Evolutionary conservation across 2,888 invertebrate genomes (phyloP), one percentile per base, ranked within the genome.

Genomic region (Stenurella melanura): DNA sequence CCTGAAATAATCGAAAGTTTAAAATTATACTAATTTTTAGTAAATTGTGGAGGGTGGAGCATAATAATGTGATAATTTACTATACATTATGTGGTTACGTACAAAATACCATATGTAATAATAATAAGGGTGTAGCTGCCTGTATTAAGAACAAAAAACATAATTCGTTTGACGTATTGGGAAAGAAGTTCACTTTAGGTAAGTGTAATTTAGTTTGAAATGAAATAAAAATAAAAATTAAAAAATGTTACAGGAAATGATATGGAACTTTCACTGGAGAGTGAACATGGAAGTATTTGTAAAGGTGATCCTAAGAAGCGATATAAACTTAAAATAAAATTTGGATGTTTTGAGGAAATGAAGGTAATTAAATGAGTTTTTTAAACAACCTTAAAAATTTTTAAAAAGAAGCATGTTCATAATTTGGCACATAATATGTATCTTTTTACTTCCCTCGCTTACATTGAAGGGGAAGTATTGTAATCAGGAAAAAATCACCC

Each of bases 51-150:
- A 38, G 21, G 21, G 21, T 60, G 19, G 60, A 60, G n/a, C 19
- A 30, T 10, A 11, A n/a, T 6, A 42, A 42, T 60, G 21, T 30
- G 12, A n/a, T 60, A 60, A 60, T 70, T 42, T 60, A 42, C 17
- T 70, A 70, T 21, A 70, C 58, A 5, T 60, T 70, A 60, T 70
- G 70, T 38, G 70, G 60, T 11, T 70, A 60, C 38, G 18, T 70
- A 60, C 56, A 38, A 17, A 38, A 60, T 19, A 42, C 21, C 9
- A 34, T 30, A 17, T 70, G 70, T 70, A 50, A 60, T 42, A 10
- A 7, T 70, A 50, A 60, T 42, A 10, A 7, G 34, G 60, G 60
- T 42, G 70, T 21, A 21, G 26, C 70, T 19, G 70, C 60, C 15
- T 70, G 70, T 70, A 34, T 70, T 21, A 70, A 42, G 15, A 38